Percentiles rank a stretch among this genome's conserved stretches.
Conservation (phyloP, 1,140 invertebrate genomes). For the Pseudomyrmex flavicornis region DNA sequence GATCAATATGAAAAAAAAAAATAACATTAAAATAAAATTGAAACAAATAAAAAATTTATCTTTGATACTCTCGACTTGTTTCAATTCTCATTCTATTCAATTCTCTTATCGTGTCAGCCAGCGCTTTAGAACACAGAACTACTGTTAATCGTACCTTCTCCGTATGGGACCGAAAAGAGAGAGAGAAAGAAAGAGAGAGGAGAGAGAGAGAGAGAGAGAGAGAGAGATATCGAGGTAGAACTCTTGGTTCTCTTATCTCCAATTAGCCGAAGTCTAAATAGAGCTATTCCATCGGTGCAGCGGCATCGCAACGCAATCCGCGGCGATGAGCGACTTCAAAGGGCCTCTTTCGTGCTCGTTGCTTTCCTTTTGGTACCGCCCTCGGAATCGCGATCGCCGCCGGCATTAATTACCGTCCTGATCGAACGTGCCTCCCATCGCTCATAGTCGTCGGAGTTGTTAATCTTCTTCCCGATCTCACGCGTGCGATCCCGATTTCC, state of each 20-base stretch:
- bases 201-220: background rate
- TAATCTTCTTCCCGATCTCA: slow-evolving; percentile 58
- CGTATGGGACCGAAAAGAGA: slow-evolving; percentile 27
- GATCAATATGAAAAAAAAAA: background rate
- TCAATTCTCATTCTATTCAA: too few relatives aligned
- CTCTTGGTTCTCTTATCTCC: slow-evolving; percentile 70
- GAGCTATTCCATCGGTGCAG: slow-evolving; percentile 60
- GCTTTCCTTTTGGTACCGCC: slow-evolving; percentile 52
- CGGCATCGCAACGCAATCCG: slow-evolving; percentile 25
- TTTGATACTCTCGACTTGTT: background rate
- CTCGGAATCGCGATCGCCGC: slow-evolving; percentile 59
- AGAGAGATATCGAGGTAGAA: too few relatives aligned
- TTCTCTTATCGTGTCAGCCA: too few relatives aligned
- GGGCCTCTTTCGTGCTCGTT: slow-evolving; percentile 4
- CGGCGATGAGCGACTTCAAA: slow-evolving; percentile 53
- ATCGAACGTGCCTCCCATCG: slow-evolving; percentile 62
- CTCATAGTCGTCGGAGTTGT: slow-evolving; percentile 56
- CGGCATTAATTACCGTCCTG: slow-evolving; percentile 70
- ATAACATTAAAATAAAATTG: background rate
- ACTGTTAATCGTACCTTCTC: background rate
- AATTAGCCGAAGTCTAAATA: slow-evolving; percentile 75
- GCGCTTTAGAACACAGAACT: background rate
- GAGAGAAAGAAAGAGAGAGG: too few relatives aligned
- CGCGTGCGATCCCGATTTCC: slow-evolving; percentile 41
- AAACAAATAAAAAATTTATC: background rate